A percentile compares a stretch with the other conserved stretches of the same genome.
These are phyloP conservation scores for Drosophila incognita DNA, from an alignment of 2,888 invertebrate species.

Conservation along the genomic window DNA sequence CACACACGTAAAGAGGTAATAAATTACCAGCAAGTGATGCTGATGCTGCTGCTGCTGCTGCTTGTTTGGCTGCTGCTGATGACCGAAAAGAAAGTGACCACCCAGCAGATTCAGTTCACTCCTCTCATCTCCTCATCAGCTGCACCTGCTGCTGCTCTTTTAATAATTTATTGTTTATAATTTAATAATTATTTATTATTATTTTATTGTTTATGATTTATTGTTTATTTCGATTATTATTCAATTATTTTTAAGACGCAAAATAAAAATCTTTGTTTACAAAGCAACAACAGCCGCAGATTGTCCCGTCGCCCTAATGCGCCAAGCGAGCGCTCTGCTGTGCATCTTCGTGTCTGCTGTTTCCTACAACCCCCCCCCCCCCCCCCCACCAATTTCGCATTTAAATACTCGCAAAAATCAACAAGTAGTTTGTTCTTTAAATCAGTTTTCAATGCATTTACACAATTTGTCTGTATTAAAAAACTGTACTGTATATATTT, in stretches of 20 bases:
- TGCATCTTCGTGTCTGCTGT: neutral
- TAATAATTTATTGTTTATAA: neutral
- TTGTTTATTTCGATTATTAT: too few species aligned
- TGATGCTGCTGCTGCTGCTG: conserved; percentile 17
- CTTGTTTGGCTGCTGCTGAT: neutral
- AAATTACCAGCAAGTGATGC: conserved; percentile 2
- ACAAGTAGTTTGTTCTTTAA: neutral
- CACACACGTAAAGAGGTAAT: neutral
- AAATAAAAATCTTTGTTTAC: too few species aligned
- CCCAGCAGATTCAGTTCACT: neutral
- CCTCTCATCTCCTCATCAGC: neutral
- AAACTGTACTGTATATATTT: neutral
- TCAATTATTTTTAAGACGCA: too few species aligned
- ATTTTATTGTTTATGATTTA: neutral
- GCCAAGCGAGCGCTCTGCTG: neutral
- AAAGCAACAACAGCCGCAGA: too few species aligned
- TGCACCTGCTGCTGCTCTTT: neutral
- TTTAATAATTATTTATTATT: neutral
- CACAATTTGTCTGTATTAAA: neutral
- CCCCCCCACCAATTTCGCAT: too few species aligned
- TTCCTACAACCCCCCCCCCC: neutral
- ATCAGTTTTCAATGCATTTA: neutral
- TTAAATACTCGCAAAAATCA: too few species aligned
- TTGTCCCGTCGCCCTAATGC: too few species aligned
- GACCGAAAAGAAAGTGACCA: neutral